Evolutionary conservation across 2,888 invertebrate species (phyloP).

Genomic region (Drosophila multiciliata): DNA sequence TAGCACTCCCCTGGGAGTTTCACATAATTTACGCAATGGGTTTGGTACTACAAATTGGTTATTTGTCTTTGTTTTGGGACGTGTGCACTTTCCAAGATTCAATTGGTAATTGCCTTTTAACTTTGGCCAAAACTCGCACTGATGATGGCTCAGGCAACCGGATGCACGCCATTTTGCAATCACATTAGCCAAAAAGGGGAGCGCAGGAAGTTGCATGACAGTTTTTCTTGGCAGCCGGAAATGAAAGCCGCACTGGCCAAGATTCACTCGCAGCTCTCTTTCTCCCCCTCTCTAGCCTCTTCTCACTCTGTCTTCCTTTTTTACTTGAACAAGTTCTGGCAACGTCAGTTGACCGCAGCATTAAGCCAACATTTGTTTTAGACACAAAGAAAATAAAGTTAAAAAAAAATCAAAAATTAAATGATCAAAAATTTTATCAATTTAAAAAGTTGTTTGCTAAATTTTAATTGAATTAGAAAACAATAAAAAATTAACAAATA

Average conservation of each 20-base stretch:
- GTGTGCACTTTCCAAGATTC: slow-evolving; percentile 51
- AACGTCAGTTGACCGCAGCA: slow-evolving; percentile 65
- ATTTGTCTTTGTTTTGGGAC: slow-evolving; percentile 41
- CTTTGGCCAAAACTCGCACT: slow-evolving; percentile 20
- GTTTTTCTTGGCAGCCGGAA: slow-evolving; percentile 56
- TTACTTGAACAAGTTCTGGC: slow-evolving; percentile 30
- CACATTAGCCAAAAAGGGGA: slow-evolving; percentile 63
- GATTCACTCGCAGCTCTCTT: neutral
- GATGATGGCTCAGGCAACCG: slow-evolving; percentile 34
- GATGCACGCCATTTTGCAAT: slow-evolving; percentile 74
- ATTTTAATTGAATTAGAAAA: neutral
- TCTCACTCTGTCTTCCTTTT: neutral
- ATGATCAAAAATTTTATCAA: neutral
- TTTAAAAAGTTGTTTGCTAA: neutral
- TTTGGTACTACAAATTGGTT: slow-evolving; percentile 53
- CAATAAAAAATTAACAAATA: fast-evolving
- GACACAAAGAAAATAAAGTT: slow-evolving; percentile 37
- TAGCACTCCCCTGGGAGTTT: slow-evolving; percentile 40
- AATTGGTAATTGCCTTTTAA: slow-evolving; percentile 53
- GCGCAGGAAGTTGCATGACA: slow-evolving; percentile 59
- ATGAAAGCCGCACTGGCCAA: slow-evolving; percentile 53
- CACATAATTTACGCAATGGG: slow-evolving; percentile 26
- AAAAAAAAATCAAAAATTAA: neutral
- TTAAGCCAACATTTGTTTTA: slow-evolving; percentile 78
- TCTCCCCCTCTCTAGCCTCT: neutral